phyloP scores from a whole-genome alignment of 1,140 invertebrate genomes.

The Musca domestica region DNA sequence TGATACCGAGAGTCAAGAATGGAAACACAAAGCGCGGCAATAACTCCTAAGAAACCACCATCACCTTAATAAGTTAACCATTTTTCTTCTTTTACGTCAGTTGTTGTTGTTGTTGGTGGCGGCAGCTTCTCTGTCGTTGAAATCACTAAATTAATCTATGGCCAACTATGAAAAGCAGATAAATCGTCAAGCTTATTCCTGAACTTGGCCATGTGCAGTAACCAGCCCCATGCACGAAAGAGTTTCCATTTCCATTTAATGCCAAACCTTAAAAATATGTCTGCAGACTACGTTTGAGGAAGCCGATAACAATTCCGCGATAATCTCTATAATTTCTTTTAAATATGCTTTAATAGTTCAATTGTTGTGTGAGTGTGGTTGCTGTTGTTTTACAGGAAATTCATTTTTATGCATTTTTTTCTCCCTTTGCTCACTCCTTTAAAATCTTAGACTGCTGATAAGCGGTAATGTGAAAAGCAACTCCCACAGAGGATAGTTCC shows the following conservation, averaged over 20 bases:
- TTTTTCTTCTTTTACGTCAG: background rate
- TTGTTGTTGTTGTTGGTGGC: background rate
- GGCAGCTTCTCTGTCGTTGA: background rate
- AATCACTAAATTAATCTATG: constrained; percentile 19
- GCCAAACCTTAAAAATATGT: constrained; percentile 8
- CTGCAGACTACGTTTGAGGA: too few relatives aligned
- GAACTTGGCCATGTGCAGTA: background rate
- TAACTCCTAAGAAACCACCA: background rate
- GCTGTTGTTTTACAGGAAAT: too few relatives aligned
- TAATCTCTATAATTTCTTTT: background rate
- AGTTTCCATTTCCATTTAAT: background rate
- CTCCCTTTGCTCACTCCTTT: too few relatives aligned
- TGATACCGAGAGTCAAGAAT: too few relatives aligned
- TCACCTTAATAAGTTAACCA: background rate
- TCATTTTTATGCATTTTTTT: too few relatives aligned
- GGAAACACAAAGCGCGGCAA: background rate
- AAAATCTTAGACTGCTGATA: too few relatives aligned
- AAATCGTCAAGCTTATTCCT: background rate
- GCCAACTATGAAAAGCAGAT: background rate
- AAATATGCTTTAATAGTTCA: background rate
- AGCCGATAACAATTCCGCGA: constrained; percentile 5
- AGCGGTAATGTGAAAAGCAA: too few relatives aligned
- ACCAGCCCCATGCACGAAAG: background rate
- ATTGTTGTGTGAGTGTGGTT: too few relatives aligned
- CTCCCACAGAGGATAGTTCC: too few relatives aligned